phyloP scores from a whole-genome alignment of 2,888 invertebrate genomes.

The Stegophylla sp. region DNA sequence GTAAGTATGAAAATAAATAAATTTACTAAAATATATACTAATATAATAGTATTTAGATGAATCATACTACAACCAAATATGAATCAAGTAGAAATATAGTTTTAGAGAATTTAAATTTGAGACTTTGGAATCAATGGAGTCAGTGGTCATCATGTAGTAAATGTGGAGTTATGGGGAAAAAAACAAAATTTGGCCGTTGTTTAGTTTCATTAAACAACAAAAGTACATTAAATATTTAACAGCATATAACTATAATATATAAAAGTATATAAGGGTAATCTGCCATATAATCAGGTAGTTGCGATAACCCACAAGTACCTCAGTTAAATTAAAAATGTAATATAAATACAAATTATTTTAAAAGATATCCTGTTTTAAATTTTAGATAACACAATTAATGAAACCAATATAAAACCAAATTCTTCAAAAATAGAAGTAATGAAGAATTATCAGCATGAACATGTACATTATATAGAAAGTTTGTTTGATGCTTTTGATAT shows the following conservation, averaged over 20 bases:
- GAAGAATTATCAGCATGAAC: not conserved
- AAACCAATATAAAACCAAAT: slow-evolving; percentile 7
- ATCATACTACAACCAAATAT: not conserved
- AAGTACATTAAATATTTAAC: not conserved
- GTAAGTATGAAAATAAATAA: slow-evolving; percentile 63
- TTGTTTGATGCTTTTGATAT: slow-evolving; percentile 66
- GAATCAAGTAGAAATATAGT: not conserved
- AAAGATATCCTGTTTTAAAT: not conserved
- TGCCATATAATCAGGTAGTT: too few species aligned
- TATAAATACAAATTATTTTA: too few species aligned
- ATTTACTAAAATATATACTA: slow-evolving; percentile 1
- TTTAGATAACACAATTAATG: not conserved
- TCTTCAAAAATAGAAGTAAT: not conserved
- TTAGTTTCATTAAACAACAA: slow-evolving; percentile 59
- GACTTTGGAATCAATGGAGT: slow-evolving; percentile 66
- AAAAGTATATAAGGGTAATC: too few species aligned
- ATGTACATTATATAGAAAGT: not conserved
- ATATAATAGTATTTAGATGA: not conserved
- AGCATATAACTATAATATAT: too few species aligned
- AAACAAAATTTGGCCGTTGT: slow-evolving; percentile 71
- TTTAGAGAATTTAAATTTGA: slow-evolving; percentile 32
- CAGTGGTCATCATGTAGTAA: slow-evolving; percentile 73
- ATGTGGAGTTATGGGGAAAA: slow-evolving; percentile 70
- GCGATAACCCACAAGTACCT: not conserved
- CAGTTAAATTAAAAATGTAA: not conserved